Base-by-base conservation (phyloP, 1,140 invertebrate species). In the Drosophila sp. region DNA sequence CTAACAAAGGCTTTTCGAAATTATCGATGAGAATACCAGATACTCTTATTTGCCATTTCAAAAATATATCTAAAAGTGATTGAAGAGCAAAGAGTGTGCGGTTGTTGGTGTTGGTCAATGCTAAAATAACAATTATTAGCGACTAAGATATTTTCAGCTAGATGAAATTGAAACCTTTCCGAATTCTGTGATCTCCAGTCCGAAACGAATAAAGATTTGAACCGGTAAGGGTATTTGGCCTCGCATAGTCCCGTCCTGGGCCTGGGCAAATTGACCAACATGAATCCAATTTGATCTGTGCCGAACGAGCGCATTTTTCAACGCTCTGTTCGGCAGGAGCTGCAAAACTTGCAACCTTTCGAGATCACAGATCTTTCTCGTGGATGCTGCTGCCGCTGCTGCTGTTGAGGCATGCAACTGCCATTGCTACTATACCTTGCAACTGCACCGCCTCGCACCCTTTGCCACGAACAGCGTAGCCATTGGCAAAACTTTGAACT, bases 241-340 rank as follows among this genome's bases (percentile, higher is more conserved):
- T 1, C 2, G 23, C 23, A 1, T 50, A 25, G 1, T 27, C 44
- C 7, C 23, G 44, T 29, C 54, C 61, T 27, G 66, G 23, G 69
- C 54, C 61, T 27, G 66, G 23, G 69, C 38, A 76, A 83, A 79
- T 79, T 62, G 72, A 56, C 63, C 66, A 79, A 82, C 82, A 84
- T 73, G 79, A 87, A 82, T 89, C 84, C 84, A 87, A 87, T 87
- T 87, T 87, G 80, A 87, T 89, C 84, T 87, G 79, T 71, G 79
- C 84, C 83, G 84, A 89, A 87, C 77, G 32, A 58, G 33, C 6
- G 33, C 32, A 76, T 83, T 82, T 87, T 87, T 86, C 44, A 50
- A 10, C 44, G 44, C 23, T 50, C 23, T 6, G 76, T 83, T 83
- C 79, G 66, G 69, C 68, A 44, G 72, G 69, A 79, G 82, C 64